Conservation (phyloP, 2,113 vertebrate genomes). For the Muscicapa adusta region DNA sequence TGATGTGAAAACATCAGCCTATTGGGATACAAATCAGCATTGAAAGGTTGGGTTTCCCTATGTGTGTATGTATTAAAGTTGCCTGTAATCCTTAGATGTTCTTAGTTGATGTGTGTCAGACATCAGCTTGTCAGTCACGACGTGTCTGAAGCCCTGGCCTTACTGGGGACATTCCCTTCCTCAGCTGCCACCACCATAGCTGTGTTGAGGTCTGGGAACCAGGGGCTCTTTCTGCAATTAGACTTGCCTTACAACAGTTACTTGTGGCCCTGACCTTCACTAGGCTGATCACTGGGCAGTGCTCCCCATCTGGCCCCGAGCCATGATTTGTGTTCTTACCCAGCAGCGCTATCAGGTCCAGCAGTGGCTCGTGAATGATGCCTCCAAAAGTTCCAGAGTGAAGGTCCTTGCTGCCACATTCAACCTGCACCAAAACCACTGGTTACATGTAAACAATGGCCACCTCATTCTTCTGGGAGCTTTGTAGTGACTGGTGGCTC, state of each 20-base stretch:
- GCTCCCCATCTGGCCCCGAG: background rate
- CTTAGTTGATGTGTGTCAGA: background rate
- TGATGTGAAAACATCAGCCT: background rate
- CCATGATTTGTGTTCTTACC: constrained; percentile 51
- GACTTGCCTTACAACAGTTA: background rate
- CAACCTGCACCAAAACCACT: constrained; percentile 62
- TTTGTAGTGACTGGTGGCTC: background rate
- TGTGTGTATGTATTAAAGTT: background rate
- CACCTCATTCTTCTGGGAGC: fast-evolving
- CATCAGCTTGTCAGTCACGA: background rate
- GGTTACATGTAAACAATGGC: background rate
- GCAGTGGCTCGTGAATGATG: constrained; percentile 74
- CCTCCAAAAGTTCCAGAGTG: constrained; percentile 80
- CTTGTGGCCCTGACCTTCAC: background rate
- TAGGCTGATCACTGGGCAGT: background rate
- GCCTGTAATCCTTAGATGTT: background rate
- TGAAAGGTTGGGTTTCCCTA: background rate
- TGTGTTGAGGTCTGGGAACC: background rate
- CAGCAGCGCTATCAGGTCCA: constrained; percentile 74
- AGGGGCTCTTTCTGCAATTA: background rate
- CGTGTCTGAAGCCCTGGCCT: background rate
- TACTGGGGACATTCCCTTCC: background rate
- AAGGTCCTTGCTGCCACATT: constrained; percentile 72
- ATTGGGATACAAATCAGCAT: background rate
- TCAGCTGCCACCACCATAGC: background rate